Percentiles rank a stretch among this genome's conserved stretches.
phyloP scores from a whole-genome alignment of 2,113 vertebrate genomes.

The Varanus komodoensis region DNA sequence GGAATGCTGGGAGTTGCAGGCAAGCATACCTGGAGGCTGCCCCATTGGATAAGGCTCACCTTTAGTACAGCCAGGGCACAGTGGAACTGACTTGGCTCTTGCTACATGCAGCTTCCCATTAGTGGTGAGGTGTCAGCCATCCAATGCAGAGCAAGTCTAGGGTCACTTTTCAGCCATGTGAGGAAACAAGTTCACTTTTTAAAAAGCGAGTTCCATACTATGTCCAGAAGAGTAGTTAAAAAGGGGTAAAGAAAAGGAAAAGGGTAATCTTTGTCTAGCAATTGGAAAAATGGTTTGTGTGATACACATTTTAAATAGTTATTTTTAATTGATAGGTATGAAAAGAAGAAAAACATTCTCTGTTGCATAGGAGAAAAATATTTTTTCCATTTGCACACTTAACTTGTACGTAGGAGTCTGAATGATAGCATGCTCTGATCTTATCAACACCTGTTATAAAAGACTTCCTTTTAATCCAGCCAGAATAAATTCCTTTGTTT shows the following conservation, averaged over 20 bases:
- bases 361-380: background rate
- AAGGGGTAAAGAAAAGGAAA: background rate
- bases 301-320: constrained; percentile 48
- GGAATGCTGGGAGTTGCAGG: no score
- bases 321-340: constrained; percentile 45
- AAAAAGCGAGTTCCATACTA: background rate
- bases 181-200: background rate
- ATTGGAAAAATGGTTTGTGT: constrained; percentile 38
- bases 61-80: background rate
- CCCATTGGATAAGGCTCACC: no score
- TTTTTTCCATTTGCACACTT: constrained; percentile 13
- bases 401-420: constrained; percentile 32
- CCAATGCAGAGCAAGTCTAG: background rate
- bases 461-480: constrained; percentile 38
- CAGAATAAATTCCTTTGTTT: constrained; percentile 36
- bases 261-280: background rate
- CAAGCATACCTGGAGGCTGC: no score
- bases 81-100: background rate
- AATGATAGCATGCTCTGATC: constrained; percentile 42
- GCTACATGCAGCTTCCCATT: background rate
- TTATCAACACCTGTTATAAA: constrained; percentile 38
- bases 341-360: constrained; percentile 43
- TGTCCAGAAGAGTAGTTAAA: background rate
- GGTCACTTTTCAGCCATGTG: background rate
- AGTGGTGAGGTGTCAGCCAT: no score